These are phyloP conservation scores for Tetragonula carbonaria DNA, from an alignment of 2,888 invertebrate genomes.

Conservation along the genomic window DNA sequence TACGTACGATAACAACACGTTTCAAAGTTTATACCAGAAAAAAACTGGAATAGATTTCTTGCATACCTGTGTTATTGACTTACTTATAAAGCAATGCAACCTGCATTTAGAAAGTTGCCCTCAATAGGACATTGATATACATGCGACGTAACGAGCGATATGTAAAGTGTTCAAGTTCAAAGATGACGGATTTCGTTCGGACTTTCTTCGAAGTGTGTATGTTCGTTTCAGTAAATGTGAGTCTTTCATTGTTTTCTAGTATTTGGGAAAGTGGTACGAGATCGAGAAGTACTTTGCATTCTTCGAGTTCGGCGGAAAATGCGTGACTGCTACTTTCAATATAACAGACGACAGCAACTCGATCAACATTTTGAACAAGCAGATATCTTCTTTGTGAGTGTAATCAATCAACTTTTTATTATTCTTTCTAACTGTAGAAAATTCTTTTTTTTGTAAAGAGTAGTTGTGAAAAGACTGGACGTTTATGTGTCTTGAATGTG, in stretches of 20 bases:
- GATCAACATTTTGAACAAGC: conserved; percentile 83
- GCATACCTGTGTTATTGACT: conserved; percentile 50
- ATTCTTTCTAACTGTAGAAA: neutral
- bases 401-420: neutral
- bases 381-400: conserved; percentile 84
- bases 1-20: conserved; percentile 77
- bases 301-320: conserved; percentile 91
- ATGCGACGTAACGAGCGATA: conserved; percentile 22
- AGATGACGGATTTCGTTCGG: neutral
- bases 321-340: conserved; percentile 89
- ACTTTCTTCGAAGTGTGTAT: neutral
- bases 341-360: conserved; percentile 83
- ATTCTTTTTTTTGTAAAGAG: neutral
- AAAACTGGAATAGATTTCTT: conserved; percentile 33
- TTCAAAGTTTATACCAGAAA: neutral
- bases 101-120: conserved; percentile 67
- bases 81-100: conserved; percentile 54
- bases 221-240: neutral
- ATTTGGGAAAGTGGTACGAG: conserved; percentile 92
- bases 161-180: conserved; percentile 20
- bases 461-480: too few relatives aligned
- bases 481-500: neutral
- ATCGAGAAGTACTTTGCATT: conserved; percentile 90
- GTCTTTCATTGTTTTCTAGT: conserved; percentile 84
- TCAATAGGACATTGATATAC: conserved; percentile 50